Conservation (phyloP, 2,113 vertebrate genomes). For the Lasiurus cinereus region DNA sequence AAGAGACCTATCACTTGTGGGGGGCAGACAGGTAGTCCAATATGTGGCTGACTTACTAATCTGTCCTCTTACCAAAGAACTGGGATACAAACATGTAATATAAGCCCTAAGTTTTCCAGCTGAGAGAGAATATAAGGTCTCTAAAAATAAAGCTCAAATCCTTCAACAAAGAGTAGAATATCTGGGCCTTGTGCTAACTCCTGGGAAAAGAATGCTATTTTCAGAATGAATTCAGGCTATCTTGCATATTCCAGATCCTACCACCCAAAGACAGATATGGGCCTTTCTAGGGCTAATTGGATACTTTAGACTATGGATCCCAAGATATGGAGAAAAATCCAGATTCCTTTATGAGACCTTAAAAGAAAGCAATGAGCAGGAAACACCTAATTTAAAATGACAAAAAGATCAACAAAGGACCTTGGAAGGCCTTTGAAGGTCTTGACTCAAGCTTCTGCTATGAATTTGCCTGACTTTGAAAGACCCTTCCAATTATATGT, state of each 20-base stretch:
- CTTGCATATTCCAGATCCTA: not conserved
- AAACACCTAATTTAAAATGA: not conserved
- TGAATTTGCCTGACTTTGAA: not conserved
- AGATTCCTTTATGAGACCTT: not conserved
- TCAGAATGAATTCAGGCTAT: not conserved
- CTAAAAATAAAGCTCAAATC: not conserved
- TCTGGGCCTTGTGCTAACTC: not conserved
- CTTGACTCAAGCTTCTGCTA: not conserved
- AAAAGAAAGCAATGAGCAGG: not conserved
- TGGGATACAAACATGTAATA: not conserved
- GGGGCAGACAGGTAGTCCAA: not conserved
- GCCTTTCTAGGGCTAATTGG: not conserved
- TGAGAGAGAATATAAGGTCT: not conserved
- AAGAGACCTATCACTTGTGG: not conserved
- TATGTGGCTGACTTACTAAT: not conserved
- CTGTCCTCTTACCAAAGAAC: not conserved
- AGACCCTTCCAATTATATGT: not conserved
- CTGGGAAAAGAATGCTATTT: not conserved
- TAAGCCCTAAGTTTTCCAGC: not conserved
- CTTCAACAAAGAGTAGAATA: not conserved
- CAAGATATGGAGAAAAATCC: not conserved
- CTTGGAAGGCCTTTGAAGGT: not conserved
- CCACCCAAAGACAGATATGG: not conserved
- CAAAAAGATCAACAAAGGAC: not conserved
- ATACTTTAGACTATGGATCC: not conserved